A percentile compares a stretch with the other conserved stretches of the same genome.
Evolutionary conservation across 1,140 invertebrate species (phyloP).

Genomic region (Psilanteris sp.): DNA sequence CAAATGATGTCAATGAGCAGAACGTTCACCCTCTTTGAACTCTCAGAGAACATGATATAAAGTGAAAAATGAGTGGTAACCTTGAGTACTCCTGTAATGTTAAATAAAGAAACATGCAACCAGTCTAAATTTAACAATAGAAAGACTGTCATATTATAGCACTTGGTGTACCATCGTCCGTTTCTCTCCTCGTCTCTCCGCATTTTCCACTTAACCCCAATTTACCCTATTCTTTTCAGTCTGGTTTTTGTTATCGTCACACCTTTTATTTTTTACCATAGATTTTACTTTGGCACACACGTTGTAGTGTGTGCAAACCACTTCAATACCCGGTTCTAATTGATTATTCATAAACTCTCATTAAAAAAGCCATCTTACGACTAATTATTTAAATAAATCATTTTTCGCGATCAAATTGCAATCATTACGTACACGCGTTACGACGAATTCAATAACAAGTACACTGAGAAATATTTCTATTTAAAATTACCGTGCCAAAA

Average conservation of each 20-base stretch:
- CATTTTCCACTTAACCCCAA: conserved; percentile 39
- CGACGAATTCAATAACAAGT: no score
- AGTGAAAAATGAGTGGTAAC: conserved; percentile 27
- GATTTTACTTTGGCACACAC: background rate
- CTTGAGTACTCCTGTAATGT: conserved; percentile 27
- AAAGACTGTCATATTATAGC: conserved; percentile 31
- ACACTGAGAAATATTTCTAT: no score
- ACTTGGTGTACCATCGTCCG: conserved; percentile 32
- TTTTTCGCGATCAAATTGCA: no score
- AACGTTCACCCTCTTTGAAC: conserved; percentile 25
- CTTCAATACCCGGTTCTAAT: no score
- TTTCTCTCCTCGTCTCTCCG: conserved; percentile 12
- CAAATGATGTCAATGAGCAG: conserved; percentile 12
- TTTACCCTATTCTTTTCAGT: conserved; percentile 35
- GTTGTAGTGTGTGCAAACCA: no score
- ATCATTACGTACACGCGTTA: no score
- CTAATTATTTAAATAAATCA: no score
- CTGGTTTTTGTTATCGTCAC: conserved; percentile 30
- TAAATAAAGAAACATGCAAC: conserved; percentile 47
- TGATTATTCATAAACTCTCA: no score
- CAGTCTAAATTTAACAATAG: conserved; percentile 42
- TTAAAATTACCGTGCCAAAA: no score
- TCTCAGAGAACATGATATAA: conserved; percentile 3
- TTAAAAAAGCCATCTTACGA: no score
- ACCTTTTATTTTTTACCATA: conserved; percentile 2